A percentile compares a stretch with the other conserved stretches of the same genome.
Conservation (phyloP, 2,797 vertebrate species). For the Sebastes reedi region DNA sequence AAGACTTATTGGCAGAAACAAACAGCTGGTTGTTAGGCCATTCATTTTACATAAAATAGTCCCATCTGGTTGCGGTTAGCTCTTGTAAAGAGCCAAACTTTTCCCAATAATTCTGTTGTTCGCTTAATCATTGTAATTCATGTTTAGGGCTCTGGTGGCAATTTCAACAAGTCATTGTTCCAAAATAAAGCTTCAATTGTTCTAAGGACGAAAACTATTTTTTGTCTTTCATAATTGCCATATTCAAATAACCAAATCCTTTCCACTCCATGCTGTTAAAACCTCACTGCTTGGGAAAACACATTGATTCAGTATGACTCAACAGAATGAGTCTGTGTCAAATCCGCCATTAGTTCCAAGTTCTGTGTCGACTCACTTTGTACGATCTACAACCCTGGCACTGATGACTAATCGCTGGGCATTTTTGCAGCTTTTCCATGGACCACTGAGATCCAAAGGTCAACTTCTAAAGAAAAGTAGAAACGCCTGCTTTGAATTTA, state of each 20-base stretch:
- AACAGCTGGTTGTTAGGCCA: conserved; percentile 12
- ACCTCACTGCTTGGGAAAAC: conserved; percentile 5
- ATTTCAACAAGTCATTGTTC: neutral
- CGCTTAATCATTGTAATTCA: conserved; percentile 13
- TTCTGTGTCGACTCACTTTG: conserved; percentile 16
- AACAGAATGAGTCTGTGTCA: conserved; percentile 15
- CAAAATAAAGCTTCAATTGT: conserved; percentile 40
- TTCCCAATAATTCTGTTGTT: conserved; percentile 19
- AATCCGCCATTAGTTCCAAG: conserved; percentile 22
- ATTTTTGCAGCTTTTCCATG: conserved; percentile 17
- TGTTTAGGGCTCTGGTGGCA: conserved; percentile 23
- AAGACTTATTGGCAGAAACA: neutral
- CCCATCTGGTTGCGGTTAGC: conserved; percentile 72
- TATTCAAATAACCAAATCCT: conserved; percentile 10
- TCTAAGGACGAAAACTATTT: neutral
- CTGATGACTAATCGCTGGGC: conserved; percentile 27
- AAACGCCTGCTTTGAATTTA: neutral
- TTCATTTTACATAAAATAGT: conserved; percentile 37
- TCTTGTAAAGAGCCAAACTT: conserved; percentile 29
- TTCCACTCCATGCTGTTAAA: neutral
- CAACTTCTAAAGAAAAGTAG: conserved; percentile 32
- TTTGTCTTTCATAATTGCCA: conserved; percentile 9
- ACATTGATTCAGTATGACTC: conserved; percentile 20
- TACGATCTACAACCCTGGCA: conserved; percentile 19
- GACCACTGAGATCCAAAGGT: conserved; percentile 20